Evolutionary conservation across 2,888 invertebrate genomes (phyloP).

Genomic region (Agrotis segetum): DNA sequence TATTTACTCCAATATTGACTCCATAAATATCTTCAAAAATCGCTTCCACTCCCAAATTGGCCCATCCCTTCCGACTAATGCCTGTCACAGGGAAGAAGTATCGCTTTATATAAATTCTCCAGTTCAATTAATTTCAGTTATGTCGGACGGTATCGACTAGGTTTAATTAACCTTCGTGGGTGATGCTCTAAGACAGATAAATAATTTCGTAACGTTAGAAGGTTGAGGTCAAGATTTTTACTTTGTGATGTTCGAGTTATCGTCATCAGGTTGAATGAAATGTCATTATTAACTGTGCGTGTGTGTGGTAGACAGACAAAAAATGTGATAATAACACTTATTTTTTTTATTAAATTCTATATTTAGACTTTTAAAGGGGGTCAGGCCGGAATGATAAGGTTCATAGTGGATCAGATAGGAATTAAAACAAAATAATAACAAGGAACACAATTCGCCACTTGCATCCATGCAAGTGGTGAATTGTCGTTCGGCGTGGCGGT

Average conservation of each 20-base stretch:
- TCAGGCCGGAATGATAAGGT: no score
- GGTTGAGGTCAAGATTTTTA: conserved; percentile 11
- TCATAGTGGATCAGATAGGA: no score
- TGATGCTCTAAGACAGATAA: conserved; percentile 54
- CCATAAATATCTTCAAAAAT: conserved; percentile 42
- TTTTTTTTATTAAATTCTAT: no score
- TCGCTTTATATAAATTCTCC: conserved; percentile 86
- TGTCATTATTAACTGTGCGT: neutral
- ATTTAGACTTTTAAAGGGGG: no score
- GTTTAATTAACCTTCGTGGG: conserved; percentile 82
- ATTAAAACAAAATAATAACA: no score
- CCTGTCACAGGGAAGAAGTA: conserved; percentile 85
- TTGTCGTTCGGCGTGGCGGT: no score
- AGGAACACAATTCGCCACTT: no score
- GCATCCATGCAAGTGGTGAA: no score
- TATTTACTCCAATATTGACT: conserved; percentile 34
- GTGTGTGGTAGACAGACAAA: no score
- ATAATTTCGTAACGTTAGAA: conserved; percentile 25
- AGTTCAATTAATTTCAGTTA: conserved; percentile 86
- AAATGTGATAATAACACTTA: no score
- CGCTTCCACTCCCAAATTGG: conserved; percentile 62
- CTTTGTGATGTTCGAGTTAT: neutral
- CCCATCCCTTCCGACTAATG: conserved; percentile 70
- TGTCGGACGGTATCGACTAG: conserved; percentile 80
- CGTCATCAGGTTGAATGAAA: neutral